phyloP scores from a whole-genome alignment of 1,140 invertebrate species.

The Rhizoglyphus robini region DNA sequence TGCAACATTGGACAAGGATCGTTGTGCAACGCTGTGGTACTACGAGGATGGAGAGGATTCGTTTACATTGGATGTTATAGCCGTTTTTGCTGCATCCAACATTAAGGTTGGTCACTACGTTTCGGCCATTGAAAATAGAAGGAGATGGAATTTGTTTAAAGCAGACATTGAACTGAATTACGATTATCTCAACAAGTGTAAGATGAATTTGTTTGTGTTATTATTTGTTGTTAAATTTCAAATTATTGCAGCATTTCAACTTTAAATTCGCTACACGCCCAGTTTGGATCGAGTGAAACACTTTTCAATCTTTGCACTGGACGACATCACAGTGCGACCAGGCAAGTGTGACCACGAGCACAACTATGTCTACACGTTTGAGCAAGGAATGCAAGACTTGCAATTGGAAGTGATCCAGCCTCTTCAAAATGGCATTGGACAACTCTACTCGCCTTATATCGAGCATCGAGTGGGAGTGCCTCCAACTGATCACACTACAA shows the following conservation, averaged over 20 bases:
- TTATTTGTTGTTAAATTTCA: too few species aligned
- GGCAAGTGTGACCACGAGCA: neutral
- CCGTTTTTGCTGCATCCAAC: neutral
- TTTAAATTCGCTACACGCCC: neutral
- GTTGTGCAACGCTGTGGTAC: slow-evolving; percentile 8
- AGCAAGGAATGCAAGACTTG: neutral
- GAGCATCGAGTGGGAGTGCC: neutral
- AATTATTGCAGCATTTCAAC: too few species aligned
- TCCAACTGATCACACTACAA: neutral
- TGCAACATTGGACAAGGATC: neutral
- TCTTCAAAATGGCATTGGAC: neutral
- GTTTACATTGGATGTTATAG: neutral
- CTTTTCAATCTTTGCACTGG: slow-evolving; percentile 14
- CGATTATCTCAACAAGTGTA: too few species aligned
- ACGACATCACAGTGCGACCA: slow-evolving; percentile 15
- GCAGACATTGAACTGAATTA: neutral
- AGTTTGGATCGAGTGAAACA: neutral
- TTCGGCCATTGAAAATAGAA: neutral
- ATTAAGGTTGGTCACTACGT: neutral
- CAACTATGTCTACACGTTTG: neutral
- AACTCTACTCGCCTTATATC: too few species aligned
- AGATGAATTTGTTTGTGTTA: too few species aligned
- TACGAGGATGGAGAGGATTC: neutral
- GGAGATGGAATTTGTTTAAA: neutral
- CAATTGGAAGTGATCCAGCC: neutral